These are phyloP conservation scores for Sinocyclocheilus anshuiensis DNA, from an alignment of 2,113 vertebrate species.

Conservation along the genomic window DNA sequence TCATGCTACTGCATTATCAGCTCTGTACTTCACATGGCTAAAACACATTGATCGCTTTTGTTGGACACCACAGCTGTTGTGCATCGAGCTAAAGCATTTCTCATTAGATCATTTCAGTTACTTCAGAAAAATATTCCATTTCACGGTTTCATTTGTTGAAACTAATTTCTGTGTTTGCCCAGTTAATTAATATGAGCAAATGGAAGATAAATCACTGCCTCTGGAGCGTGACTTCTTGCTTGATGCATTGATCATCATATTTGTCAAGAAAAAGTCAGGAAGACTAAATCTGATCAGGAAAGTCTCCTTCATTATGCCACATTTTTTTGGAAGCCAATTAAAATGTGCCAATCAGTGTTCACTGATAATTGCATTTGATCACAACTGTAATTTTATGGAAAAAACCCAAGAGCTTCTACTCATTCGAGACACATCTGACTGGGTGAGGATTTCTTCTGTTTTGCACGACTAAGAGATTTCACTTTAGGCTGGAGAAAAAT, in stretches of 20 bases:
- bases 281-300: slow-evolving; percentile 16
- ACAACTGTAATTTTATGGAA: neutral
- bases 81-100: slow-evolving; percentile 36
- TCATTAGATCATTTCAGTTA: slow-evolving; percentile 53
- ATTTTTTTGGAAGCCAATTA: slow-evolving; percentile 1
- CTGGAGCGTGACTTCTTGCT: neutral
- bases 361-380: neutral
- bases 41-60: slow-evolving; percentile 49
- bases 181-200: slow-evolving; percentile 48
- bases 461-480: neutral
- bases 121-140: slow-evolving; percentile 35
- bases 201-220: slow-evolving; percentile 15
- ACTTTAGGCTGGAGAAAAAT: slow-evolving; percentile 9
- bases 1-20: slow-evolving; percentile 42
- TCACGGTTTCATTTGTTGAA: slow-evolving; percentile 42
- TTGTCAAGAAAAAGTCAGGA: slow-evolving; percentile 10
- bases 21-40: slow-evolving; percentile 40
- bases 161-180: slow-evolving; percentile 36
- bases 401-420: neutral
- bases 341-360: neutral
- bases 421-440: neutral
- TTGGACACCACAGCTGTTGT: neutral
- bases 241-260: slow-evolving; percentile 21
- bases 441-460: neutral
- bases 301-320: neutral